phyloP scores from a whole-genome alignment of 2,888 invertebrate genomes.

The Drosophila pseudotakahashii region DNA sequence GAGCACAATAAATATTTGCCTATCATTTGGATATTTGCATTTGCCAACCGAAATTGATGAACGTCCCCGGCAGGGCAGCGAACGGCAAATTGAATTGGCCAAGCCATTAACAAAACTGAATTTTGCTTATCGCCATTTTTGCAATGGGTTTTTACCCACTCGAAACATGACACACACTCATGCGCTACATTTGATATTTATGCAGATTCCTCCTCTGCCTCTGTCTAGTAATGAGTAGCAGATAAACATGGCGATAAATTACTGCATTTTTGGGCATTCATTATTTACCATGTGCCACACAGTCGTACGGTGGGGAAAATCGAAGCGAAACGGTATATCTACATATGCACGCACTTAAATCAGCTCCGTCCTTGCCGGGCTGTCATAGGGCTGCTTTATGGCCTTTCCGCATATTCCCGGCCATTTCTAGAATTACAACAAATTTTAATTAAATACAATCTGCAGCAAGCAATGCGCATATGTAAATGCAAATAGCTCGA shows the following conservation, averaged over 20 bases:
- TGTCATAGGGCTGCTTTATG: slow-evolving; percentile 40
- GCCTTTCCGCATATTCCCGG: slow-evolving; percentile 44
- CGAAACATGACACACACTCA: slow-evolving; percentile 1
- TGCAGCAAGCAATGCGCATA: slow-evolving; percentile 67
- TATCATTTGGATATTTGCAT: slow-evolving; percentile 42
- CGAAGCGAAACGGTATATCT: slow-evolving; percentile 28
- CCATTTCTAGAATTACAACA: slow-evolving; percentile 60
- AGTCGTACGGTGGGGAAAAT: not conserved
- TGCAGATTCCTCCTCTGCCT: slow-evolving; percentile 57
- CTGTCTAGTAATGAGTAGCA: slow-evolving; percentile 45
- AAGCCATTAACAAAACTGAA: slow-evolving; percentile 43
- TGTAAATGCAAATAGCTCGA: slow-evolving; percentile 60
- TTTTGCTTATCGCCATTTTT: slow-evolving; percentile 61
- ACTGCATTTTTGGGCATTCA: slow-evolving; percentile 69
- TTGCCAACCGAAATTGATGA: slow-evolving; percentile 31
- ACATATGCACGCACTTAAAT: slow-evolving; percentile 34
- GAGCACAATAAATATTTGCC: slow-evolving; percentile 42
- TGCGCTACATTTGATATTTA: slow-evolving; percentile 50
- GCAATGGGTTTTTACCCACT: slow-evolving; percentile 30
- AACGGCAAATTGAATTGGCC: slow-evolving; percentile 33
- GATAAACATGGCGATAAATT: slow-evolving; percentile 78
- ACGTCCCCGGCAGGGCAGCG: slow-evolving; percentile 15
- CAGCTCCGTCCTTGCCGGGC: slow-evolving; percentile 20
- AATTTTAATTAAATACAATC: slow-evolving; percentile 73
- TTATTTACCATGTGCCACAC: slow-evolving; percentile 53